A percentile compares a stretch with the other conserved stretches of the same genome.
Conservation (phyloP, 2,797 vertebrate genomes). For the Rhinogobio ventralis region DNA sequence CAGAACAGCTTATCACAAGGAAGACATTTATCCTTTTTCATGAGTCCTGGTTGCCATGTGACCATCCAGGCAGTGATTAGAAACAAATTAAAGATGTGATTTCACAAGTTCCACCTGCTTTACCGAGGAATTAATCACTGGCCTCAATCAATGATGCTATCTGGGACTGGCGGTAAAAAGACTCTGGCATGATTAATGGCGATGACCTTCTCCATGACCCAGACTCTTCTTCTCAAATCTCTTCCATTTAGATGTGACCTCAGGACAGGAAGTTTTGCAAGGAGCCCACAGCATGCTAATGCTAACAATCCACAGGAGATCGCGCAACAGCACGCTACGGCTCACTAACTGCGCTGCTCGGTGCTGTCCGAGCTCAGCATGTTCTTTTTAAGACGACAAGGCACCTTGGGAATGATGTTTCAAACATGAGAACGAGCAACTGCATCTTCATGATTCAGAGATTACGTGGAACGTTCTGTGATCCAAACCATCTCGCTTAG, state of each 20-base stretch:
- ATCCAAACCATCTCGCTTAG: background rate
- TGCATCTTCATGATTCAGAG: background rate
- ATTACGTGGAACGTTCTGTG: background rate
- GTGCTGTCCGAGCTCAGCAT: slow-evolving; percentile 20
- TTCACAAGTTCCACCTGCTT: slow-evolving; percentile 58
- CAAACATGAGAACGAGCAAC: background rate
- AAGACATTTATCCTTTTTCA: slow-evolving; percentile 74
- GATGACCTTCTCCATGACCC: slow-evolving; percentile 80
- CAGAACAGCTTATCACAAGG: slow-evolving; percentile 60
- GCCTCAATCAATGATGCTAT: slow-evolving; percentile 83
- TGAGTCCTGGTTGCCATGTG: slow-evolving; percentile 69
- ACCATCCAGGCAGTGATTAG: slow-evolving; percentile 64
- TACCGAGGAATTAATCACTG: slow-evolving; percentile 78
- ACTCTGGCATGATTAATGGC: slow-evolving; percentile 84
- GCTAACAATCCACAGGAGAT: slow-evolving; percentile 54
- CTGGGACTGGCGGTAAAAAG: slow-evolving; percentile 75
- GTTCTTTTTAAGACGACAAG: slow-evolving; percentile 18
- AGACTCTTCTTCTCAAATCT: slow-evolving; percentile 76
- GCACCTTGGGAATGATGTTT: slow-evolving; percentile 27
- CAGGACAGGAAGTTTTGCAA: slow-evolving; percentile 61
- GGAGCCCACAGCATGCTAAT: slow-evolving; percentile 73
- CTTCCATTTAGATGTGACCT: slow-evolving; percentile 81
- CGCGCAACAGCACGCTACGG: background rate
- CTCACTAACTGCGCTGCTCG: slow-evolving; percentile 39
- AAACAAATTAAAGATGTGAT: slow-evolving; percentile 68